These are phyloP conservation scores for Habropoda laboriosa DNA, from an alignment of 1,140 invertebrate genomes.

Conservation along the genomic window DNA sequence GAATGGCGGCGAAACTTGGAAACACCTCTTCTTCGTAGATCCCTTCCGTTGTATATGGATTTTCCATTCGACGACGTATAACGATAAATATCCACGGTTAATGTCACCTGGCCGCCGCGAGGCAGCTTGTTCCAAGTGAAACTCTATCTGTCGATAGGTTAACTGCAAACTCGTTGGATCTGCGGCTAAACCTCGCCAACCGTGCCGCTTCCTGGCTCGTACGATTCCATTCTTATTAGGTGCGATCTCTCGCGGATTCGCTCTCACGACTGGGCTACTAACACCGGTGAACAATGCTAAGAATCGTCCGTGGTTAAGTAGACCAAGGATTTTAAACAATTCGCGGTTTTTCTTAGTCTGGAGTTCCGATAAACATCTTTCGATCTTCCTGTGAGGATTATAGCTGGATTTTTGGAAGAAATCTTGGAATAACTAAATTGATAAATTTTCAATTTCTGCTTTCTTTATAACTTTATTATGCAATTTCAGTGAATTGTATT, in stretches of 20 bases:
- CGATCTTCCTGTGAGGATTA: not conserved
- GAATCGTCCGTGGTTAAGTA: conserved; percentile 13
- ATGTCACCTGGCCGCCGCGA: conserved; percentile 41
- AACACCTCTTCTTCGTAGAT: not conserved
- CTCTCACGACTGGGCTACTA: conserved; percentile 22
- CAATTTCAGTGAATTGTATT: no score
- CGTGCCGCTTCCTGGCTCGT: conserved; percentile 60
- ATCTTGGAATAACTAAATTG: no score
- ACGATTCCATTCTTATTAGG: conserved; percentile 66
- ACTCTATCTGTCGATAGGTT: conserved; percentile 69
- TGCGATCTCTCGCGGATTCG: conserved; percentile 50
- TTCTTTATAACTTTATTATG: no score
- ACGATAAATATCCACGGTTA: conserved; percentile 57
- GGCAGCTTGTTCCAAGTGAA: conserved; percentile 48
- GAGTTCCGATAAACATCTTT: not conserved
- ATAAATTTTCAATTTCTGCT: no score
- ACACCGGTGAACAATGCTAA: conserved; percentile 23
- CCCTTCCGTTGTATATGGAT: conserved; percentile 34
- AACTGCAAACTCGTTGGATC: conserved; percentile 48
- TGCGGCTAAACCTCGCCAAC: conserved; percentile 14
- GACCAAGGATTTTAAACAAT: not conserved
- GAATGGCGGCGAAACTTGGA: conserved; percentile 3
- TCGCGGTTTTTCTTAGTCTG: not conserved
- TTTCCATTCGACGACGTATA: conserved; percentile 40
- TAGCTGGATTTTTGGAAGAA: no score